These are phyloP conservation scores for Drosophila dives DNA, from an alignment of 2,888 invertebrate species.

Conservation along the genomic window DNA sequence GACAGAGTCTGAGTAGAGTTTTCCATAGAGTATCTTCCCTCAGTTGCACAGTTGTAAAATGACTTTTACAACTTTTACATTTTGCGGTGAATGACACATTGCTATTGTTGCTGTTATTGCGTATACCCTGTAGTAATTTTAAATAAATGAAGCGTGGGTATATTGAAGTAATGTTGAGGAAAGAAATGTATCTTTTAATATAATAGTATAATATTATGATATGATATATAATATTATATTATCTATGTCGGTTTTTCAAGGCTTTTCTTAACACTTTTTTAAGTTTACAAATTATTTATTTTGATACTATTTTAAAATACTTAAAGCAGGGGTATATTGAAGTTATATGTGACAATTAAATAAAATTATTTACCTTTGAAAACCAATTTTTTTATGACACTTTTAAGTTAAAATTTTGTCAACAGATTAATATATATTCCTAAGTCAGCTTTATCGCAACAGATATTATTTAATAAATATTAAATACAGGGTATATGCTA, in stretches of 20 bases:
- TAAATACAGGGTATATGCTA: constrained; percentile 2
- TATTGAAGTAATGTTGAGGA: background rate
- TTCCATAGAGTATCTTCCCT: constrained; percentile 7
- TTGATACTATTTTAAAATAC: background rate
- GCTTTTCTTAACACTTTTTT: background rate
- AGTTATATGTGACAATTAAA: background rate
- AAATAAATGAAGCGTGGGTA: too few species aligned
- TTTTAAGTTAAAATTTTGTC: background rate
- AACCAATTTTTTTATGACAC: background rate
- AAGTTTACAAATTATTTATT: background rate
- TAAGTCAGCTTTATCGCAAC: background rate
- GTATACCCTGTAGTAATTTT: constrained; percentile 13
- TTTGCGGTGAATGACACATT: constrained; percentile 60
- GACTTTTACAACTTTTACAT: constrained; percentile 75
- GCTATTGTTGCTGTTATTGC: constrained; percentile 30
- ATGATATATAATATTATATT: background rate
- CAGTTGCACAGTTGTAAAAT: constrained; percentile 46
- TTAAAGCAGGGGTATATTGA: background rate
- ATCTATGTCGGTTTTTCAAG: background rate
- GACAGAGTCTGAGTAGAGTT: constrained; percentile 37
- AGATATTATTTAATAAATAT: background rate
- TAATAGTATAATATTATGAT: background rate
- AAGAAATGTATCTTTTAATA: background rate
- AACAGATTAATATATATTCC: background rate
- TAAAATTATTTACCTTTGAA: background rate